phyloP scores from a whole-genome alignment of 2,888 invertebrate species.

The Agapostemon virescens region DNA sequence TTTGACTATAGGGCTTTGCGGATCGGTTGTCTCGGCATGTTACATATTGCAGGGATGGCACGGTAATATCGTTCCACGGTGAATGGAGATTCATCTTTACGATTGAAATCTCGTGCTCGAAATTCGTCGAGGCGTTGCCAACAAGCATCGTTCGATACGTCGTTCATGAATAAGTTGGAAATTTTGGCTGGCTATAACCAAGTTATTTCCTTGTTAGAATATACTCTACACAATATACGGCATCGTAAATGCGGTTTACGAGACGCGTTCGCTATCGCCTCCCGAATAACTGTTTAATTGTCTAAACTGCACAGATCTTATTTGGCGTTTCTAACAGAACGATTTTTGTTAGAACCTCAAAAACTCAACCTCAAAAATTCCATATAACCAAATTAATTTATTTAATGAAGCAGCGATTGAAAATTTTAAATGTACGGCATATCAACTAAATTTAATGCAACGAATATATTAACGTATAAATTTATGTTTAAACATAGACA shows the following conservation, averaged over 20 bases:
- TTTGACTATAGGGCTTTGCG: neutral
- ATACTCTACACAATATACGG: neutral
- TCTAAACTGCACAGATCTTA: neutral
- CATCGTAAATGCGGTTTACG: slow-evolving; percentile 13
- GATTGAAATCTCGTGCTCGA: neutral
- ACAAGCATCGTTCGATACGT: neutral
- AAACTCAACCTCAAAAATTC: too few species aligned
- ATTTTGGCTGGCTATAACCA: slow-evolving; percentile 9
- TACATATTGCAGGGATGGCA: slow-evolving; percentile 1
- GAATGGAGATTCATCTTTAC: slow-evolving; percentile 12
- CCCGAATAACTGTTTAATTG: slow-evolving; percentile 2
- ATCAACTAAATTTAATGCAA: too few species aligned
- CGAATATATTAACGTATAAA: too few species aligned
- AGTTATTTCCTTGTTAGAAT: slow-evolving; percentile 11
- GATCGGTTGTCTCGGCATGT: neutral
- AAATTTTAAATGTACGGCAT: too few species aligned
- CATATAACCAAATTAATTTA: too few species aligned
- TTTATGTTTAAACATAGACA: too few species aligned
- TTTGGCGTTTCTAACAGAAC: too few species aligned
- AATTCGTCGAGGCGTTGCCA: slow-evolving; percentile 13
- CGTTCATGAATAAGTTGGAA: slow-evolving; percentile 17
- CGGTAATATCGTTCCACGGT: neutral
- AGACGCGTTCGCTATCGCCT: neutral
- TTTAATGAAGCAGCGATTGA: too few species aligned
- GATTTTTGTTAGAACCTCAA: too few species aligned